Evolutionary conservation across 2,113 vertebrate genomes (phyloP).

Genomic region (Cryptoleucopteryx plumbea): DNA sequence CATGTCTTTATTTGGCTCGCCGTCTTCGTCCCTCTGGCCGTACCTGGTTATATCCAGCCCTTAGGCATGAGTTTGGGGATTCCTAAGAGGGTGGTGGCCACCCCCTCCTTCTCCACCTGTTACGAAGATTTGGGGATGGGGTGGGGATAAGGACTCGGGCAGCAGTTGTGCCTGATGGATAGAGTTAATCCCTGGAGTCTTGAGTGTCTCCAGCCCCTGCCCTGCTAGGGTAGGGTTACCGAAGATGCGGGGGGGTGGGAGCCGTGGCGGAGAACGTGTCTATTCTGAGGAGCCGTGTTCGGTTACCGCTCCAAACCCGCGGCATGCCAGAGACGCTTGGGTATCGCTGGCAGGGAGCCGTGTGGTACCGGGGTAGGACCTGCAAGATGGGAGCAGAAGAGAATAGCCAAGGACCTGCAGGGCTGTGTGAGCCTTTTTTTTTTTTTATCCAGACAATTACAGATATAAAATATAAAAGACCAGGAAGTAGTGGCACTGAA

Average conservation of each 20-base stretch:
- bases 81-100: not conserved
- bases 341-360: not conserved
- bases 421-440: not conserved
- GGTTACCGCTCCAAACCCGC: not conserved
- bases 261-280: not conserved
- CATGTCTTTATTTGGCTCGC: slow-evolving; percentile 6
- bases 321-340: not conserved
- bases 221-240: slow-evolving; percentile 42
- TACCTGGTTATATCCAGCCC: slow-evolving; percentile 50
- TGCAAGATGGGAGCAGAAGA: not conserved
- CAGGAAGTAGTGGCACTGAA: not conserved
- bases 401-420: not conserved
- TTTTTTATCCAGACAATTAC: not conserved
- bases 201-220: slow-evolving; percentile 29
- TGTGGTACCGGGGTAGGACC: not conserved
- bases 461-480: not conserved
- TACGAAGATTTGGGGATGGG: not conserved
- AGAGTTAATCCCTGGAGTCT: slow-evolving; percentile 42
- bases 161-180: slow-evolving; percentile 13
- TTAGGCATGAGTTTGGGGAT: not conserved
- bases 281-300: slow-evolving; percentile 57
- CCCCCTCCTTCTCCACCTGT: slow-evolving; percentile 43
- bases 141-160: not conserved
- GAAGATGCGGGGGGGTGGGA: not conserved
- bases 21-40: fast-evolving